Percentiles rank a stretch among this genome's conserved stretches.
Conservation (phyloP, 2,113 vertebrate genomes). For the Mirounga angustirostris region DNA sequence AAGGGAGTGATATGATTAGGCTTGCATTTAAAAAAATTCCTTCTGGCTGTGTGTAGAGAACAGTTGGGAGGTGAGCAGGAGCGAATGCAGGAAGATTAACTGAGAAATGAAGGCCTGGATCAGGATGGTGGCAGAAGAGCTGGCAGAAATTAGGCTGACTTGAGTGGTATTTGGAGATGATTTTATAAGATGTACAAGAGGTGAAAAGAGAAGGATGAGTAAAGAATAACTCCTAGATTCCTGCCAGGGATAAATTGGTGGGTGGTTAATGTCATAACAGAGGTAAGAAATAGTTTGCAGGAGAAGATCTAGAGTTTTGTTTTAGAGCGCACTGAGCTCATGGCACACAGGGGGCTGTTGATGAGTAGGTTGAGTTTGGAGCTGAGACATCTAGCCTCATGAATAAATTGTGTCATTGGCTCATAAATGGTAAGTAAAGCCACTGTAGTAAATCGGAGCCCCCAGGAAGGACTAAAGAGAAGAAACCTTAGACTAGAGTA, state of each 20-base stretch:
- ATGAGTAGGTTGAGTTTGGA: not conserved
- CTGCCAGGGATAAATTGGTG: not conserved
- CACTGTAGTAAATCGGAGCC: not conserved
- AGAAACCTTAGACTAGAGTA: not conserved
- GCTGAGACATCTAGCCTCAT: not conserved
- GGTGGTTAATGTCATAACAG: not conserved
- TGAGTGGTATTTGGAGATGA: not conserved
- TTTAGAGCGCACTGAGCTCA: not conserved
- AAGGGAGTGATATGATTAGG: not conserved
- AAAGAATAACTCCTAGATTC: not conserved
- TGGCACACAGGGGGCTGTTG: not conserved
- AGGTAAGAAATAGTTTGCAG: conserved; percentile 42
- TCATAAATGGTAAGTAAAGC: not conserved
- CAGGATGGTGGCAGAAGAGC: not conserved
- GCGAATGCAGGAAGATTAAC: not conserved
- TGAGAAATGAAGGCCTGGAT: not conserved
- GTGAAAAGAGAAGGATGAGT: not conserved
- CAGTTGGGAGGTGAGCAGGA: not conserved
- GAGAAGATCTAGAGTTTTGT: not conserved
- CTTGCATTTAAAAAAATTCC: not conserved
- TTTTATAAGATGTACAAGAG: not conserved
- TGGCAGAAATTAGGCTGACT: not conserved
- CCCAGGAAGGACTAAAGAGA: not conserved
- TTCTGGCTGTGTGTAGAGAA: not conserved
- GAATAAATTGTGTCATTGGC: not conserved